Percentiles rank a stretch among this genome's conserved stretches.
phyloP scores from a whole-genome alignment of 1,140 invertebrate genomes.

The Agraylea sexmaculata region DNA sequence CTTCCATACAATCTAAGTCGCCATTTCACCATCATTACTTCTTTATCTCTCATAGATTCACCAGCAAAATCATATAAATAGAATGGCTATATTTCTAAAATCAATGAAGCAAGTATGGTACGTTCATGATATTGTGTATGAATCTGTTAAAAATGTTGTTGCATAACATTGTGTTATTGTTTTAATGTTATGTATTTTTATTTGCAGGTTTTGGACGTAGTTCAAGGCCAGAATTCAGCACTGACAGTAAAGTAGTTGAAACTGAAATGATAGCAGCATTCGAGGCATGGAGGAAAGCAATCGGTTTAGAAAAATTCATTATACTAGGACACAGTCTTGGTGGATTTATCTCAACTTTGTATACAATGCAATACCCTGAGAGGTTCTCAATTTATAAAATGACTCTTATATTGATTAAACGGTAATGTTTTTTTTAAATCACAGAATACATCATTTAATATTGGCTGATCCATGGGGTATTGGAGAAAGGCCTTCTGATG shows the following conservation, averaged over 20 bases:
- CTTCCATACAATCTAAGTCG: too few species aligned
- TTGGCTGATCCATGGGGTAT: constrained; percentile 87
- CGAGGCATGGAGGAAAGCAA: constrained; percentile 71
- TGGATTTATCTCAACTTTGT: constrained; percentile 68
- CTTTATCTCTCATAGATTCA: too few species aligned
- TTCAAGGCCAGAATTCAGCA: constrained; percentile 61
- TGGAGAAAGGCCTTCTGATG: constrained; percentile 51
- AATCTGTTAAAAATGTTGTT: constrained; percentile 5
- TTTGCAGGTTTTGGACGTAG: constrained; percentile 62
- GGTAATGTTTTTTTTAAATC: constrained; percentile 19
- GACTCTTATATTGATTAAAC: too few species aligned
- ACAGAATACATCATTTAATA: constrained; percentile 64
- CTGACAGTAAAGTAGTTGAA: constrained; percentile 58
- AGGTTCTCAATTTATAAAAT: constrained; percentile 10
- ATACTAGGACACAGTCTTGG: constrained; percentile 79
- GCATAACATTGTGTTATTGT: neutral
- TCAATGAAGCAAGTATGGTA: neutral
- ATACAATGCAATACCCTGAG: constrained; percentile 61
- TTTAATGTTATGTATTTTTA: neutral
- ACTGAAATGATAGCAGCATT: constrained; percentile 64
- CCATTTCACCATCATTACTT: too few species aligned
- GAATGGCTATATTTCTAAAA: too few species aligned
- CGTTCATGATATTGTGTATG: neutral
- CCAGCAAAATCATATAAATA: too few species aligned
- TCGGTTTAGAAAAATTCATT: constrained; percentile 71